A percentile compares a stretch with the other conserved stretches of the same genome.
Evolutionary conservation across 2,797 vertebrate genomes (phyloP).

Genomic region (Phalloptychus januarius): DNA sequence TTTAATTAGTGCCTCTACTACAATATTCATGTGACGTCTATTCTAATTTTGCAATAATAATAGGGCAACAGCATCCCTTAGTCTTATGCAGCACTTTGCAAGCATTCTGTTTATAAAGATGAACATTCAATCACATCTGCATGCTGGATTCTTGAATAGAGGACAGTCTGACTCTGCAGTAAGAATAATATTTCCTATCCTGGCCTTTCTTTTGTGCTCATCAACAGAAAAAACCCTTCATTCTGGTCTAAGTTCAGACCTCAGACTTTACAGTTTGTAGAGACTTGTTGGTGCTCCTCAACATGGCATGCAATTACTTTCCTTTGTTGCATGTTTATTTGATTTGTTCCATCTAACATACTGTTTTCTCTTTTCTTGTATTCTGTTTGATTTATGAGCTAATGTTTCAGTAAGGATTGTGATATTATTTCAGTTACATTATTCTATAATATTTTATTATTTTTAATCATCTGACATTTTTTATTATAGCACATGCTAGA

Average conservation of each 20-base stretch:
- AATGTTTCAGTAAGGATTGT: not conserved
- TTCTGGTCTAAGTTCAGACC: not conserved
- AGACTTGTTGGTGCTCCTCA: not conserved
- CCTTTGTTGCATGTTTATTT: not conserved
- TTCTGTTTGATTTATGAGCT: not conserved
- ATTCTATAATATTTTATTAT: not conserved
- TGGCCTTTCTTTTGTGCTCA: not conserved
- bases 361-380: not conserved
- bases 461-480: not conserved
- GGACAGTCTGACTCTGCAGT: not conserved
- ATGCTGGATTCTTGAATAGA: not conserved
- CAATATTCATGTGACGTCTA: not conserved
- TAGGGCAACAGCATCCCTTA: not conserved
- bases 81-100: not conserved
- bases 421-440: not conserved
- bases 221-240: not conserved
- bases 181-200: not conserved
- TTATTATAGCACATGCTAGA: not conserved
- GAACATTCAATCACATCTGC: not conserved
- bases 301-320: not conserved
- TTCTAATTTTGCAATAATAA: not conserved
- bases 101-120: not conserved
- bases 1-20: not conserved
- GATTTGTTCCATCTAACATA: not conserved
- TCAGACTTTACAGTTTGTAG: not conserved